Percentiles rank a stretch among this genome's conserved stretches.
phyloP scores from a whole-genome alignment of 2,113 vertebrate genomes.

The Hyperoodon ampullatus region DNA sequence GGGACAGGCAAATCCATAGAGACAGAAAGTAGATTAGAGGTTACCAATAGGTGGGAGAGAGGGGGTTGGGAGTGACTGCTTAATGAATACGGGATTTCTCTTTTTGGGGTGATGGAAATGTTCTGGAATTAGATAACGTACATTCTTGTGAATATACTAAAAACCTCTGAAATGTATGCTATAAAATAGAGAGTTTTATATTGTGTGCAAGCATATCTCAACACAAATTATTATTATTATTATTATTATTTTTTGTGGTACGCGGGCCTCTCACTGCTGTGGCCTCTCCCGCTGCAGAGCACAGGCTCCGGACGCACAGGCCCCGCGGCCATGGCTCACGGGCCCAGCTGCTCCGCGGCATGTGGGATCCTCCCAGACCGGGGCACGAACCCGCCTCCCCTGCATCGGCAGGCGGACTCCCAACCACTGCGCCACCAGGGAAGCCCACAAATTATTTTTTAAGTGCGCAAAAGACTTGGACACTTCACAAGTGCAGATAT shows the following conservation, averaged over 20 bases:
- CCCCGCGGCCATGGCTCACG: too few relatives aligned
- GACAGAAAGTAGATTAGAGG: neutral
- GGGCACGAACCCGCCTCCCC: too few relatives aligned
- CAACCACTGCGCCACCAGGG: too few relatives aligned
- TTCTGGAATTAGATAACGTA: neutral
- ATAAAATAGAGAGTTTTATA: neutral
- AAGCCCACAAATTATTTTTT: neutral
- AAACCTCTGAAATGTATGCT: neutral
- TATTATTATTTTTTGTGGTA: constrained; percentile 30
- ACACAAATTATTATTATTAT: neutral
- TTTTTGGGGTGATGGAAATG: neutral
- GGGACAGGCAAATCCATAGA: neutral
- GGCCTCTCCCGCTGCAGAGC: too few relatives aligned
- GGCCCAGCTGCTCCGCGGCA: too few relatives aligned
- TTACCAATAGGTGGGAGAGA: rapidly evolving
- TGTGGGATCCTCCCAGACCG: too few relatives aligned
- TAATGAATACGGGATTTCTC: neutral
- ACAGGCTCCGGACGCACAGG: too few relatives aligned
- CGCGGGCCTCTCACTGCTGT: too few relatives aligned
- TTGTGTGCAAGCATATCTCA: neutral
- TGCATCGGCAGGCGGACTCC: too few relatives aligned
- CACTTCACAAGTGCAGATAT: neutral
- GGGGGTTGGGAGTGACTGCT: neutral
- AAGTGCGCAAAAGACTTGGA: neutral
- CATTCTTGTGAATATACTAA: neutral